Base-by-base conservation (phyloP, 2,888 invertebrate species). In the Furcula furcula region DNA sequence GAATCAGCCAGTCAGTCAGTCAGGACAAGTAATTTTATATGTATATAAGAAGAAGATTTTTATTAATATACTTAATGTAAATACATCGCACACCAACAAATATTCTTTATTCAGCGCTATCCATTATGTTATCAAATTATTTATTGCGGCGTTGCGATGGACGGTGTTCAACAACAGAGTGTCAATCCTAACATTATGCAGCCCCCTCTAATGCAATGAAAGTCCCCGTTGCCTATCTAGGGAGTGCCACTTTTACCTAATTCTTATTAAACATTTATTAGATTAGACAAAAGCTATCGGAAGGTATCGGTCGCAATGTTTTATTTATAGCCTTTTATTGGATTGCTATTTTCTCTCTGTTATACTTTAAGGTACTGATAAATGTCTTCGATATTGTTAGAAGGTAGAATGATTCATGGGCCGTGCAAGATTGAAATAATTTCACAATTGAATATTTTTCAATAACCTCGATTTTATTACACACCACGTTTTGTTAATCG, bases 231-330 rank as follows among this genome's bases (percentile, higher is more conserved):
- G 39, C 40, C 43, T 45, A 29, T 46, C 35, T 45, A 49, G 71
- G 74, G 77, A 65, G 77, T 65, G 80, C 75, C 76, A 75, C 75
- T 77, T 75, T 76, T 77, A 77, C 76, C 82, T 84, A 85, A 85
- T 84, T 85, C 84, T 75, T 85, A 86, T 83, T 84, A 86, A 86
- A 85, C 82, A 86, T 87, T 87, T 86, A 88, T 86, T 87, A 77
- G 76, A 85, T 85, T 81, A 85, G 76, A 79, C 73, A 77, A 83
- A 75, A 76, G 77, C 81, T 76, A 85, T 86, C 69, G 74, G 59
- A 59, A 73, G 71, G 77, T 76, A 79, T 75, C 68, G 65, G 62
- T 34, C 56, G 55, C 67, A 23, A 82, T 88, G 85, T 84, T 83
- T 87, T 86, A 87, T 88, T 86, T 86, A 86, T 83, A 67, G 73